These are phyloP conservation scores for Halocaridina rubra DNA, from an alignment of 2,888 invertebrate species.

Conservation along the genomic window DNA sequence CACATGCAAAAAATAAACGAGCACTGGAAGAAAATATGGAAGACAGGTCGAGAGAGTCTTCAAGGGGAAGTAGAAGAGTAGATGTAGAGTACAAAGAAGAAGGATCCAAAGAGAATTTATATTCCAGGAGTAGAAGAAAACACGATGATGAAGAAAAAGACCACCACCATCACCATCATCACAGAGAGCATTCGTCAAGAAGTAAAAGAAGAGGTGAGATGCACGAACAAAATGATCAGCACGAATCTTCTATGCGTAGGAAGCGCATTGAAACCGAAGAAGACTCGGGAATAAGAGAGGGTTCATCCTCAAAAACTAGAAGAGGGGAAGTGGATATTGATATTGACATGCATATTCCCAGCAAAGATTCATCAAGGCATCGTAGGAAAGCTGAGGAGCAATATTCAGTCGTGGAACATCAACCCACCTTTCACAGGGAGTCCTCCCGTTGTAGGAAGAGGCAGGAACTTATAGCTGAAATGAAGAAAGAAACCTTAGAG, in stretches of 20 bases:
- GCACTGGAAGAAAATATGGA: not conserved
- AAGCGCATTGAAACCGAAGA: not conserved
- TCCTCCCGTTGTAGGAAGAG: conserved; percentile 29
- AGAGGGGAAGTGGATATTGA: conserved; percentile 13
- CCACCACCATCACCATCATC: not conserved
- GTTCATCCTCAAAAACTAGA: not conserved
- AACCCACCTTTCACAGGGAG: not conserved
- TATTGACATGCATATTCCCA: conserved; percentile 13
- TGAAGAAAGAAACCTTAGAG: not conserved
- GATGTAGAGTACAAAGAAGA: conserved; percentile 29
- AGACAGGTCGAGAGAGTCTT: not conserved
- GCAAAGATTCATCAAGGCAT: conserved; percentile 15
- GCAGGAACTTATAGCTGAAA: not conserved
- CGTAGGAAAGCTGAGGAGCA: conserved; percentile 2
- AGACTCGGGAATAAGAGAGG: not conserved
- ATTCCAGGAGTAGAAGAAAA: conserved; percentile 10
- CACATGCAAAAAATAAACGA: not conserved
- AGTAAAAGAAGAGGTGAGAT: not conserved
- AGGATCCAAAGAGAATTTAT: not conserved
- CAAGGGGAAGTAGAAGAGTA: conserved; percentile 9
- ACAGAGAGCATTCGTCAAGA: not conserved
- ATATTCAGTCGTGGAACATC: not conserved
- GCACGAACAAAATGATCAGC: not conserved
- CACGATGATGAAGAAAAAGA: not conserved
- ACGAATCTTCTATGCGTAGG: not conserved